phyloP scores from a whole-genome alignment of 2,888 invertebrate genomes.

The Eledona agricola region DNA sequence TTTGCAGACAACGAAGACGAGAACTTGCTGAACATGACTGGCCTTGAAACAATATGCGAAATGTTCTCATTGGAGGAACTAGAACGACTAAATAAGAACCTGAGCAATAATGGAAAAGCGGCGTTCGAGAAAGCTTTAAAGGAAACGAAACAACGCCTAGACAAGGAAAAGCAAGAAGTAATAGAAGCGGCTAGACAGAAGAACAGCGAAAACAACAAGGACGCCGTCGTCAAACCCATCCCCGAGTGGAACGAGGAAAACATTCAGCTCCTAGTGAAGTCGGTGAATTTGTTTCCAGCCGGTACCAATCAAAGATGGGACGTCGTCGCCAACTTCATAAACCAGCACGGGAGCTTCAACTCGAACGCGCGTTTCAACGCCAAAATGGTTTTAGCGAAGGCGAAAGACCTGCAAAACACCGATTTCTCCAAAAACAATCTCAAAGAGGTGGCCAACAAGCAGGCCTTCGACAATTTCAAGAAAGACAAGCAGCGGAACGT shows the following conservation, averaged over 20 bases:
- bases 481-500: slow-evolving; percentile 80
- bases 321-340: slow-evolving; percentile 94
- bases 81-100: slow-evolving; percentile 77
- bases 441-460: slow-evolving; percentile 89
- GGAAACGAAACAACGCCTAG: slow-evolving; percentile 78
- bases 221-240: slow-evolving; percentile 58
- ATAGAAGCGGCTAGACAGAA: slow-evolving; percentile 66
- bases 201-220: slow-evolving; percentile 60
- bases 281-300: slow-evolving; percentile 96
- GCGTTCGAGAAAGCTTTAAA: slow-evolving; percentile 75
- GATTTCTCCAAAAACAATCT: slow-evolving; percentile 85
- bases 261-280: slow-evolving; percentile 91
- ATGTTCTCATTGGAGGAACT: slow-evolving; percentile 75
- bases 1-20: slow-evolving; percentile 78
- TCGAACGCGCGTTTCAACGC: slow-evolving; percentile 74
- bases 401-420: slow-evolving; percentile 91
- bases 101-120: slow-evolving; percentile 71
- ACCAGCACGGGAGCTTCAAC: slow-evolving; percentile 79
- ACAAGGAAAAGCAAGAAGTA: slow-evolving; percentile 76
- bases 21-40: slow-evolving; percentile 83
- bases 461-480: slow-evolving; percentile 91
- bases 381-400: slow-evolving; percentile 94
- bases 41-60: slow-evolving; percentile 92
- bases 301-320: slow-evolving; percentile 88
- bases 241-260: slow-evolving; percentile 86